Evolutionary conservation across 2,797 vertebrate species (phyloP).

Genomic region (Chloroceryle inda): DNA sequence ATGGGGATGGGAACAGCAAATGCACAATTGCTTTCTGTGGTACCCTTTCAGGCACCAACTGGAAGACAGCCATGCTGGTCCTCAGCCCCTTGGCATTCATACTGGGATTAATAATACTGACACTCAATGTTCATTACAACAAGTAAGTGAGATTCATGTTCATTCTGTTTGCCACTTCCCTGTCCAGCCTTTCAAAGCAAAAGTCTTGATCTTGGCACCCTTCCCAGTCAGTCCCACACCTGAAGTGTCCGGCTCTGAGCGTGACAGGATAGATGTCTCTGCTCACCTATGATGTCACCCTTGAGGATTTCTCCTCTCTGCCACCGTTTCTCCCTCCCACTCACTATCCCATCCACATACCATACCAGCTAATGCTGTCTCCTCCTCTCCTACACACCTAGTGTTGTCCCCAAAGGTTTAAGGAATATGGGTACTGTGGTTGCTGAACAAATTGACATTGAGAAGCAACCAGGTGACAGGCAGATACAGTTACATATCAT

Average conservation of each 20-base stretch:
- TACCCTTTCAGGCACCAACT: conserved; percentile 79
- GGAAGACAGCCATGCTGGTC: conserved; percentile 90
- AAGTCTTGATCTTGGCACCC: background rate
- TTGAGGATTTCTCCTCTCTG: background rate
- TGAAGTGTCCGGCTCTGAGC: background rate
- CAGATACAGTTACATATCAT: background rate
- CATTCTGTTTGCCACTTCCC: background rate
- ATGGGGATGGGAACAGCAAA: background rate
- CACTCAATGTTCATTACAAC: conserved; percentile 86
- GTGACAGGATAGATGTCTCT: background rate
- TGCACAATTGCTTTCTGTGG: background rate
- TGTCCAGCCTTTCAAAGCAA: background rate
- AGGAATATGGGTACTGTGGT: background rate
- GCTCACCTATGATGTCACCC: background rate
- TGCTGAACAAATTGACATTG: background rate
- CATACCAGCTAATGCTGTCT: background rate
- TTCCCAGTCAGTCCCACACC: background rate
- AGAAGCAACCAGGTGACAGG: background rate
- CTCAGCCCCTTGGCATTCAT: conserved; percentile 88
- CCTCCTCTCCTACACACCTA: background rate
- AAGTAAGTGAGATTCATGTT: conserved; percentile 79
- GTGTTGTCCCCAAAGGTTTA: background rate
- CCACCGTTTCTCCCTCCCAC: background rate
- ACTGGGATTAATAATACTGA: conserved; percentile 86
- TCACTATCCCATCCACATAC: background rate